Conservation (phyloP, 2,797 vertebrate genomes). For the Pseudotriccus pelzelni region DNA sequence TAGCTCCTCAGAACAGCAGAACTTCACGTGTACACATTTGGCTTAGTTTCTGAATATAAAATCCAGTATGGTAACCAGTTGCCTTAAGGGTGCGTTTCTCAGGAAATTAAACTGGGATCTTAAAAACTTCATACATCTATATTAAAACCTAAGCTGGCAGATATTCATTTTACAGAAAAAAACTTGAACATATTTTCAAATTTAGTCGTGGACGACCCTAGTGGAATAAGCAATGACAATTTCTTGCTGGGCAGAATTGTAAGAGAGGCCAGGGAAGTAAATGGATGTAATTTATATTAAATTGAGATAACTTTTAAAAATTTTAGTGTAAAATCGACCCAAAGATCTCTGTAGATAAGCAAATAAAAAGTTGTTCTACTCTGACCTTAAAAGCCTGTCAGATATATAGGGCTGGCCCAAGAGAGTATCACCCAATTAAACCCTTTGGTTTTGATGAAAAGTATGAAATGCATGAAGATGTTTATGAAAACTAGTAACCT, state of each 20-base stretch:
- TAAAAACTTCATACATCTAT: neutral
- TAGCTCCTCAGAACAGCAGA: neutral
- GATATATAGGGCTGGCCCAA: neutral
- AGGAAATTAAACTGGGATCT: neutral
- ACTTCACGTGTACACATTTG: neutral
- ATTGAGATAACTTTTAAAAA: neutral
- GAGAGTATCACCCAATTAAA: neutral
- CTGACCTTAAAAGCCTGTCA: neutral
- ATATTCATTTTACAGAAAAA: neutral
- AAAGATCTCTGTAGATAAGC: neutral
- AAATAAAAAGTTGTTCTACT: neutral
- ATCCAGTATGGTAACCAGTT: neutral
- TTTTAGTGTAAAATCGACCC: neutral
- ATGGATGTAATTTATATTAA: neutral
- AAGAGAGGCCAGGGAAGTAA: neutral
- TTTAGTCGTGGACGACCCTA: neutral
- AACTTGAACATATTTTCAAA: neutral
- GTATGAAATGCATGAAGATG: neutral
- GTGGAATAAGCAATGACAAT: neutral
- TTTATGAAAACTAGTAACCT: neutral
- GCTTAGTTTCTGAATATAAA: neutral
- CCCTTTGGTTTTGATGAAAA: neutral
- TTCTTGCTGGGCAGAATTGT: neutral
- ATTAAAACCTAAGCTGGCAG: neutral
- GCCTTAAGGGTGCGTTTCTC: neutral